phyloP scores from a whole-genome alignment of 2,797 vertebrate genomes.

The Girardinus metallicus region DNA sequence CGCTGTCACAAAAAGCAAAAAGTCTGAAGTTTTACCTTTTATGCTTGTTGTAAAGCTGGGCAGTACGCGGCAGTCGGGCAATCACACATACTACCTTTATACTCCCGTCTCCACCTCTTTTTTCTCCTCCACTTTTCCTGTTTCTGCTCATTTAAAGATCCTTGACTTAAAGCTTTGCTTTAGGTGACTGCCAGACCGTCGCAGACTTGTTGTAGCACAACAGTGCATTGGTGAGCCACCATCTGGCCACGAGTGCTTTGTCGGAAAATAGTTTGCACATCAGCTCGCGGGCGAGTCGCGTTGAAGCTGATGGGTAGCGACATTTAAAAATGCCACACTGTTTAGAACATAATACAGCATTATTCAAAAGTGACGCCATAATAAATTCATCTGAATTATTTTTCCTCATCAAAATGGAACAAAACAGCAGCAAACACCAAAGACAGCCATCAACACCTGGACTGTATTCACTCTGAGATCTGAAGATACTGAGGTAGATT shows the following conservation, averaged over 20 bases:
- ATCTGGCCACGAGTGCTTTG: not conserved
- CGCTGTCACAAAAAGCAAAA: slow-evolving; percentile 60
- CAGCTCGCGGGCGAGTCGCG: not conserved
- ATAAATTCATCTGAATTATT: not conserved
- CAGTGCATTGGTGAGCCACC: slow-evolving; percentile 7
- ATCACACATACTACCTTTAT: slow-evolving; percentile 46
- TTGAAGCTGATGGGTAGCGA: slow-evolving; percentile 26
- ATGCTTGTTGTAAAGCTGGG: slow-evolving; percentile 40
- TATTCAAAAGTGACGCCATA: not conserved
- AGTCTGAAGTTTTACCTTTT: slow-evolving; percentile 61
- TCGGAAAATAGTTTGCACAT: slow-evolving; percentile 14
- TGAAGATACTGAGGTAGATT: not conserved
- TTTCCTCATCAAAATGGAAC: not conserved
- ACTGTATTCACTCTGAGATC: not conserved
- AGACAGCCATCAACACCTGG: not conserved
- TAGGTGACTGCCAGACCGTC: slow-evolving; percentile 1
- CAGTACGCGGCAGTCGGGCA: slow-evolving; percentile 35
- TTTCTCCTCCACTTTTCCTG: slow-evolving; percentile 20
- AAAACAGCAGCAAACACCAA: slow-evolving; percentile 7
- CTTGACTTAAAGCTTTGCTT: slow-evolving; percentile 25
- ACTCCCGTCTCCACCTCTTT: slow-evolving; percentile 19
- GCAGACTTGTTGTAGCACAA: not conserved
- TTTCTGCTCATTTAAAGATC: slow-evolving; percentile 8
- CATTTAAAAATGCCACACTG: slow-evolving; percentile 10
- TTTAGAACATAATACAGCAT: slow-evolving; percentile 18